phyloP scores from a whole-genome alignment of 2,888 invertebrate genomes.

The Vesta saturnalis region DNA sequence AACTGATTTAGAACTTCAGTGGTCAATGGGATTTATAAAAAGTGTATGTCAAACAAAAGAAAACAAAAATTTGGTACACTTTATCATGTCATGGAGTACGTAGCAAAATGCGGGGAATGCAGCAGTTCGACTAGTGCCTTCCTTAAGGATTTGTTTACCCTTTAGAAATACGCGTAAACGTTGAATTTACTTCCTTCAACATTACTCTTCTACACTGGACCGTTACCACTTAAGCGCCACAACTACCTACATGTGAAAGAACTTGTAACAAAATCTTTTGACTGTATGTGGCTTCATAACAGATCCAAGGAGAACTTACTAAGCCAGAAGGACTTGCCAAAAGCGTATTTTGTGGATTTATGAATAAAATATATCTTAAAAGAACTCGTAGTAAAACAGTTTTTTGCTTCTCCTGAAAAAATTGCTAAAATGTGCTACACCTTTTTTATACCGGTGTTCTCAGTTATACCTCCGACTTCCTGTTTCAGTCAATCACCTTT shows the following conservation, averaged over 20 bases:
- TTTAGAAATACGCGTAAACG: conserved; percentile 35
- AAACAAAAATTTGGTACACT: conserved; percentile 13
- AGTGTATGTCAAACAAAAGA: background rate
- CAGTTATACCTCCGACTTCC: too few relatives aligned
- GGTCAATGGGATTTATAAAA: background rate
- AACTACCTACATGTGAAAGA: conserved; percentile 26
- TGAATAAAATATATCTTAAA: too few relatives aligned
- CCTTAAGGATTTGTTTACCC: conserved; percentile 37
- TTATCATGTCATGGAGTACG: conserved; percentile 32
- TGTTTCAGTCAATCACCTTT: too few relatives aligned
- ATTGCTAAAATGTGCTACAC: too few relatives aligned
- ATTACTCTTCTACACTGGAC: conserved; percentile 33
- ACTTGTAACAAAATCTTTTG: conserved; percentile 31
- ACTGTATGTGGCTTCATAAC: conserved; percentile 9
- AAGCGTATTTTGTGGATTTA: too few relatives aligned
- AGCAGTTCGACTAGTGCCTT: conserved; percentile 35
- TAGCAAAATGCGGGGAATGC: conserved; percentile 34
- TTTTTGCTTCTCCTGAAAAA: too few relatives aligned
- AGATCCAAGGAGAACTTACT: too few relatives aligned
- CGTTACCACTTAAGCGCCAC: conserved; percentile 31
- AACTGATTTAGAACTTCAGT: background rate
- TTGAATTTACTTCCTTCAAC: conserved; percentile 33
- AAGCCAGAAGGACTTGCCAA: conserved; percentile 35
- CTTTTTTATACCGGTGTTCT: too few relatives aligned
- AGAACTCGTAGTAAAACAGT: too few relatives aligned